Conservation (phyloP, 1,140 invertebrate genomes). For the Scaptomyza pallida region DNA sequence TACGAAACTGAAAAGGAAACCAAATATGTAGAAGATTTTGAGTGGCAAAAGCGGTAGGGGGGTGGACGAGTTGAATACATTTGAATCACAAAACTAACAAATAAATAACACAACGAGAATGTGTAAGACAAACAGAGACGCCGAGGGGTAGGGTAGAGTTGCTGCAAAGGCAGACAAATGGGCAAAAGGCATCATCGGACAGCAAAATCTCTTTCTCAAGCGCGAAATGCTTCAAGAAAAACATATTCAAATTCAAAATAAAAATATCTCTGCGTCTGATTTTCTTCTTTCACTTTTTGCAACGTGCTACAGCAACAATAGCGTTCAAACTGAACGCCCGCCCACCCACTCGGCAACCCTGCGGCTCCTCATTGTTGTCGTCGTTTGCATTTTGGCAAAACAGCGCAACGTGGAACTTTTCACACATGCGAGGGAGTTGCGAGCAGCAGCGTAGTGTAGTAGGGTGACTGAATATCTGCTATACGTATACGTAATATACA, state of each 20-base stretch:
- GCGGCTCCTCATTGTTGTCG: conserved; percentile 17
- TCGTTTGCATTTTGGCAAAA: conserved; percentile 79
- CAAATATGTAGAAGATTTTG: conserved; percentile 37
- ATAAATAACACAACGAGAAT: conserved; percentile 75
- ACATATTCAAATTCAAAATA: conserved; percentile 71
- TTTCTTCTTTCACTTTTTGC: conserved; percentile 31
- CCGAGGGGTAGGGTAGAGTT: neutral
- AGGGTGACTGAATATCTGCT: conserved; percentile 10
- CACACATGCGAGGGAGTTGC: conserved; percentile 51
- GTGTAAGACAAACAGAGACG: conserved; percentile 67
- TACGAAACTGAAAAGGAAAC: conserved; percentile 21
- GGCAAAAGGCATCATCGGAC: conserved; percentile 16
- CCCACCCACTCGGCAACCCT: neutral
- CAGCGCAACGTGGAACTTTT: conserved; percentile 76
- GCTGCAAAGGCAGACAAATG: conserved; percentile 21
- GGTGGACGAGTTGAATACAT: conserved; percentile 57
- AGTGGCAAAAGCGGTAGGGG: neutral
- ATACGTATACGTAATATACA: conserved; percentile 44
- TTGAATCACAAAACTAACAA: conserved; percentile 82
- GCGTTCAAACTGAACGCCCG: neutral
- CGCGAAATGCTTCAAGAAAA: conserved; percentile 53
- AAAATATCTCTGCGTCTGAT: conserved; percentile 66
- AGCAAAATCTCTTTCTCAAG: conserved; percentile 29
- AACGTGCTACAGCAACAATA: conserved; percentile 6
- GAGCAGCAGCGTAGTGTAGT: too few relatives aligned